Conservation (phyloP, 2,888 invertebrate species). For the Agrochola lychnidis region DNA sequence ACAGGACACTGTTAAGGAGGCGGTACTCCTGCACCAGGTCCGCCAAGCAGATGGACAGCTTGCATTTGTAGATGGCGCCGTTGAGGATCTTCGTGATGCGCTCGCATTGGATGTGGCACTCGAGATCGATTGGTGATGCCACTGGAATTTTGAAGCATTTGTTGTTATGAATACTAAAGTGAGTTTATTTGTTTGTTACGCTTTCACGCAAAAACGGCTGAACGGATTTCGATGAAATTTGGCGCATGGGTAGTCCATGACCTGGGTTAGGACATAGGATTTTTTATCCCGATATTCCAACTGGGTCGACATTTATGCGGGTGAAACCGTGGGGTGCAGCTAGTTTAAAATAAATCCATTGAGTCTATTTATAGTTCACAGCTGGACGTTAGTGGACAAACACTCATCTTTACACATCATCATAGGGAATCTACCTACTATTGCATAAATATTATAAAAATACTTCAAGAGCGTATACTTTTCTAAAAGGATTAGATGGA, state of each 20-base stretch:
- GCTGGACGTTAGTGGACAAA: neutral
- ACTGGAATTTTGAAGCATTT: conserved; percentile 66
- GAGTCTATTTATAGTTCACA: neutral
- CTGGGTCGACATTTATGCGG: too few relatives aligned
- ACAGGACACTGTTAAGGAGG: conserved; percentile 75
- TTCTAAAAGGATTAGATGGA: neutral
- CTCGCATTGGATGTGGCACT: conserved; percentile 89
- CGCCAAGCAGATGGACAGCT: conserved; percentile 84
- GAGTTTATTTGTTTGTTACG: too few relatives aligned
- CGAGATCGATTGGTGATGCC: conserved; percentile 86
- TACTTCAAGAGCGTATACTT: neutral
- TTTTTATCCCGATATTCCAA: too few relatives aligned
- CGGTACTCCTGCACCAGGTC: conserved; percentile 82
- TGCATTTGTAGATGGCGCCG: conserved; percentile 86
- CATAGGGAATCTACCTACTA: neutral
- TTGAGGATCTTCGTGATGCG: conserved; percentile 89
- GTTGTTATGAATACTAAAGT: neutral
- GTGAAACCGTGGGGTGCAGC: too few relatives aligned
- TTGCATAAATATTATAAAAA: neutral
- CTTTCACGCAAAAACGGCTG: too few relatives aligned
- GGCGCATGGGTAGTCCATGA: too few relatives aligned
- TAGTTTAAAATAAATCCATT: neutral
- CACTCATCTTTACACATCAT: neutral
- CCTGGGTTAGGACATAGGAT: too few relatives aligned
- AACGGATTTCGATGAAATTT: too few relatives aligned